Base-by-base conservation (phyloP, 2,888 invertebrate genomes). In the Escarpia spicata region DNA sequence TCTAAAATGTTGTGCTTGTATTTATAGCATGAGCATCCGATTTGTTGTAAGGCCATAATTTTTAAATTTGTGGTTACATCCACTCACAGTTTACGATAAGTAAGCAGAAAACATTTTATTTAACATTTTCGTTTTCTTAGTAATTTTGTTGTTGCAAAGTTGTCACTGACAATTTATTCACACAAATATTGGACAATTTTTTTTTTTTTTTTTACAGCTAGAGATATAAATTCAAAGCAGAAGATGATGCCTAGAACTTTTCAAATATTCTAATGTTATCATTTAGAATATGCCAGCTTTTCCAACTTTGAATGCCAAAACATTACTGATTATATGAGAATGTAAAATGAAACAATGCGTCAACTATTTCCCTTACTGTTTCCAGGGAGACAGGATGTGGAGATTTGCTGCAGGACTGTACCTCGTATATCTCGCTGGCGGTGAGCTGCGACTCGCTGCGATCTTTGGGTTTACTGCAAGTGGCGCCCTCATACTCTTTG, bases 301-400 rank as follows among this genome's bases (percentile, higher is more conserved):
- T 12, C 15, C 9, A 52, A 52, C 10, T 52, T 52, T 52, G 10
- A 75, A 60, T 60, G 26, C 60, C 60, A 19, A 60, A 19, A 60
- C 60, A 10, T 60, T 45, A 45, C 45, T 75, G 75, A 19, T 75
- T 75, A 75, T 75, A 26, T 75, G 75, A 52, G 52, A 12, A 75
- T 75, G n/a, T 6, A n/a, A 75, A 26, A 75, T 75, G 75, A n/a
- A 6, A 75, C 75, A n/a, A 19, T 75, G 37, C 37, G 52, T 52
- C 52, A 52, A 12, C 10, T 52, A 52, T 12, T 52, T 52, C 52
- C 4, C 12, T 3, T 0, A 52, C 12, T 2, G 9, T 52, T 52
- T 75, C 6, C 75, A 96, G 97, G 97, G 97, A 44, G 97, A 97
- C 95, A 96, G 97, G 45, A 97, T 97, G 97, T 97, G 97, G 97